These are phyloP conservation scores for Mya arenaria DNA, from an alignment of 1,140 invertebrate genomes.

Conservation along the genomic window DNA sequence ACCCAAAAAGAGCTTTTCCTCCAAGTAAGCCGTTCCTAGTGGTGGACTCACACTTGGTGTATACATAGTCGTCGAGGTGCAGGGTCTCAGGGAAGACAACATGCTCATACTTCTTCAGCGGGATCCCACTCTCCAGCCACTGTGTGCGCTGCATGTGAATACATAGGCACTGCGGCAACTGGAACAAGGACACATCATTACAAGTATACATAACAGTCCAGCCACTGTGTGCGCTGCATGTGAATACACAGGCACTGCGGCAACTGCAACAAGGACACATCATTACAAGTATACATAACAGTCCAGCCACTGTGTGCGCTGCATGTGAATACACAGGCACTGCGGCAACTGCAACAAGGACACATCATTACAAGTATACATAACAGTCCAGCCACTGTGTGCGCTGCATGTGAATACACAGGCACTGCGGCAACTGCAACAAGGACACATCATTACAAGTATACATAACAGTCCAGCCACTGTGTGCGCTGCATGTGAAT, in stretches of 20 bases:
- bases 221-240: conserved; percentile 92
- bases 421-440: conserved; percentile 87
- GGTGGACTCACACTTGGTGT: conserved; percentile 76
- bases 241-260: conserved; percentile 93
- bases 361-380: conserved; percentile 89
- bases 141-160: conserved; percentile 93
- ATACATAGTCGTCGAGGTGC: conserved; percentile 87
- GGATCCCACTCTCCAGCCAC: conserved; percentile 88
- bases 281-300: conserved; percentile 90
- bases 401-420: conserved; percentile 93
- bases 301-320: conserved; percentile 90
- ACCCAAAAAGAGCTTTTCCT: conserved; percentile 72
- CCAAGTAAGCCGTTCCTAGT: conserved; percentile 77
- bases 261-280: conserved; percentile 92
- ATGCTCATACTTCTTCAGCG: conserved; percentile 92
- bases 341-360: conserved; percentile 93
- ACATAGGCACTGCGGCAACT: conserved; percentile 91
- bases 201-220: conserved; percentile 86
- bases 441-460: too few relatives aligned
- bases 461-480: too few relatives aligned
- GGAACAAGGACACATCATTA: conserved; percentile 71
- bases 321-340: conserved; percentile 93
- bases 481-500: too few relatives aligned
- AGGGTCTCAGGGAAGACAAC: conserved; percentile 93
- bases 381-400: conserved; percentile 91